Evolutionary conservation across 2,888 invertebrate genomes (phyloP).

Genomic region (Orchestes rusci): DNA sequence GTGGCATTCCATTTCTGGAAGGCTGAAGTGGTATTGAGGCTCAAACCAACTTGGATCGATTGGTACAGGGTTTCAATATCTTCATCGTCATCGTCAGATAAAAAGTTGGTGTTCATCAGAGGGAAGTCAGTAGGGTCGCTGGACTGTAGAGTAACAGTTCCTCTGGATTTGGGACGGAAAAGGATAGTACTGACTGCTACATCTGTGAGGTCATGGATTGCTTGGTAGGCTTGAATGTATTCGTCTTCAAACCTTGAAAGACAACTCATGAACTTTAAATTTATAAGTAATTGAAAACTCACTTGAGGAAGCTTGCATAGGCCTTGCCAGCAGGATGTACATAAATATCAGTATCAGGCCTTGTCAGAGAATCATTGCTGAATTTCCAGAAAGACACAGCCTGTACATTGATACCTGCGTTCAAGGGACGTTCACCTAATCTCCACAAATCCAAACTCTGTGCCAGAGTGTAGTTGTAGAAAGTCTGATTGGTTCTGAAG

Average conservation of each 20-base stretch:
- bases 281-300: too few relatives aligned
- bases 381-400: constrained; percentile 8
- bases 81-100: neutral
- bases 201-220: neutral
- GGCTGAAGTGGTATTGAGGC: neutral
- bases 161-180: neutral
- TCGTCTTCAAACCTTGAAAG: neutral
- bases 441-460: constrained; percentile 5
- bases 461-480: constrained; percentile 10
- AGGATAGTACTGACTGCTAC: neutral
- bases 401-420: constrained; percentile 4
- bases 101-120: neutral
- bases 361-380: constrained; percentile 1
- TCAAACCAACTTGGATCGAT: neutral
- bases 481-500: constrained; percentile 11
- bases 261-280: too few relatives aligned
- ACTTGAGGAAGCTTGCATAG: neutral
- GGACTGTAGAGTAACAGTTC: constrained; percentile 1
- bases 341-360: constrained; percentile 14
- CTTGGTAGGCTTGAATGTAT: neutral
- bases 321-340: neutral
- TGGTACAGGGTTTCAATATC: constrained; percentile 1
- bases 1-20: neutral
- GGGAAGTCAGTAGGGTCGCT: constrained; percentile 2
- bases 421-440: constrained; percentile 9